Conservation (phyloP, 2,113 vertebrate genomes). For the Macquaria ambigua region DNA sequence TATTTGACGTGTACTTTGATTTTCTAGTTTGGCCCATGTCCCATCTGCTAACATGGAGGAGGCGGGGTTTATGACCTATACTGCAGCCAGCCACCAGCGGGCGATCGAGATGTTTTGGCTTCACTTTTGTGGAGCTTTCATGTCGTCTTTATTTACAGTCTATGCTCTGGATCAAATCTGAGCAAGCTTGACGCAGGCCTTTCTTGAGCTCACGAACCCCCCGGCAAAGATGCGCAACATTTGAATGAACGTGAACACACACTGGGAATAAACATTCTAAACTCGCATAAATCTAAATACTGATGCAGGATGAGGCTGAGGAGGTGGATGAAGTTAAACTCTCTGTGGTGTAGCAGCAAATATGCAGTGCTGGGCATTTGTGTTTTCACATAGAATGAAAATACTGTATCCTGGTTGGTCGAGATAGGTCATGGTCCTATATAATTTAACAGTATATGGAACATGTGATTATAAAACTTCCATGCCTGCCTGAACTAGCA, state of each 20-base stretch:
- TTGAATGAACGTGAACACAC: slow-evolving; percentile 13
- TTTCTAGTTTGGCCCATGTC: too few relatives aligned
- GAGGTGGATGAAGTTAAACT: slow-evolving; percentile 17
- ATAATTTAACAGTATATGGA: slow-evolving; percentile 31
- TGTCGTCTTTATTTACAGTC: too few relatives aligned
- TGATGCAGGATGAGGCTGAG: slow-evolving; percentile 28
- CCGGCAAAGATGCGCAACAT: slow-evolving; percentile 24
- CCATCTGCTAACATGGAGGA: too few relatives aligned
- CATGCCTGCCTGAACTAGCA: slow-evolving; percentile 34
- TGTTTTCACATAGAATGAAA: slow-evolving; percentile 17
- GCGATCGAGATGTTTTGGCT: too few relatives aligned
- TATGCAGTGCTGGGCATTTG: not conserved
- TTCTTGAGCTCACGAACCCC: slow-evolving; percentile 8
- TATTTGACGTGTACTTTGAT: too few relatives aligned
- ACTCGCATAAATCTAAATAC: slow-evolving; percentile 50
- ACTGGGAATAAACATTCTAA: slow-evolving; percentile 31
- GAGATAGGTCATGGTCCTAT: slow-evolving; percentile 30
- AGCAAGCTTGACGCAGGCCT: slow-evolving; percentile 20
- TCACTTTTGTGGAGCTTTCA: too few relatives aligned
- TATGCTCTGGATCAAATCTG: not conserved
- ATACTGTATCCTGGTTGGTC: not conserved
- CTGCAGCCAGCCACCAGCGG: too few relatives aligned
- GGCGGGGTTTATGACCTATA: too few relatives aligned
- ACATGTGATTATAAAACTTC: slow-evolving; percentile 49
- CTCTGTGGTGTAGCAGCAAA: not conserved